A percentile compares a stretch with the other conserved stretches of the same genome.
These are phyloP conservation scores for Halichoeres trimaculatus DNA, from an alignment of 2,113 vertebrate species.

Conservation along the genomic window DNA sequence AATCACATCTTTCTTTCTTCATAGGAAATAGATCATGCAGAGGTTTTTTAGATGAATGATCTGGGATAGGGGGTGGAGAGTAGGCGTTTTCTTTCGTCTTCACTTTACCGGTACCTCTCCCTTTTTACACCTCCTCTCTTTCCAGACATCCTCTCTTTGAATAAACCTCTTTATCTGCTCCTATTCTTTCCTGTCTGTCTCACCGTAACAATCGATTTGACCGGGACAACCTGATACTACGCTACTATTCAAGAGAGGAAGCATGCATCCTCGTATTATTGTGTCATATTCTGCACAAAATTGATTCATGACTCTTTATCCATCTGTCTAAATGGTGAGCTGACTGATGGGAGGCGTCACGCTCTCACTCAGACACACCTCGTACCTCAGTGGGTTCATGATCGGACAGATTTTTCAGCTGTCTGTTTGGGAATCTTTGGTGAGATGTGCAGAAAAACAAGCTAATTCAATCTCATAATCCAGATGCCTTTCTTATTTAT, in stretches of 20 bases:
- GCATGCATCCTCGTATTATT: conserved; percentile 1
- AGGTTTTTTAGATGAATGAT: not conserved
- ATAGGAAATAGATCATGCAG: conserved; percentile 7
- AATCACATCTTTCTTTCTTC: conserved; percentile 19
- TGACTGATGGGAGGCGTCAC: conserved; percentile 32
- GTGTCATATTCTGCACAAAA: conserved; percentile 12
- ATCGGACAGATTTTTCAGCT: not conserved
- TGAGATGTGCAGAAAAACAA: not conserved
- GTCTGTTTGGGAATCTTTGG: not conserved
- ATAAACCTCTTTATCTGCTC: not conserved
- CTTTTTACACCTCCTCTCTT: not conserved
- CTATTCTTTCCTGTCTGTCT: not conserved
- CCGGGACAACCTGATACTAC: conserved; percentile 5
- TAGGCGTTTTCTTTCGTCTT: not conserved
- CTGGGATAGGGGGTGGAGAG: not conserved
- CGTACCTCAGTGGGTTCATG: not conserved
- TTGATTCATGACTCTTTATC: conserved; percentile 28
- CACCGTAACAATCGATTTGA: not conserved
- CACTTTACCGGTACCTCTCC: not conserved
- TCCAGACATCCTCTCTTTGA: not conserved
- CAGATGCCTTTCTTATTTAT: too few species aligned
- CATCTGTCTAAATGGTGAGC: conserved; percentile 16
- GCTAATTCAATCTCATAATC: too few species aligned
- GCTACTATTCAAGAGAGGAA: not conserved
- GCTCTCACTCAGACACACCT: not conserved